Conservation (phyloP, 1,140 invertebrate genomes). For the Drosophila serrata region DNA sequence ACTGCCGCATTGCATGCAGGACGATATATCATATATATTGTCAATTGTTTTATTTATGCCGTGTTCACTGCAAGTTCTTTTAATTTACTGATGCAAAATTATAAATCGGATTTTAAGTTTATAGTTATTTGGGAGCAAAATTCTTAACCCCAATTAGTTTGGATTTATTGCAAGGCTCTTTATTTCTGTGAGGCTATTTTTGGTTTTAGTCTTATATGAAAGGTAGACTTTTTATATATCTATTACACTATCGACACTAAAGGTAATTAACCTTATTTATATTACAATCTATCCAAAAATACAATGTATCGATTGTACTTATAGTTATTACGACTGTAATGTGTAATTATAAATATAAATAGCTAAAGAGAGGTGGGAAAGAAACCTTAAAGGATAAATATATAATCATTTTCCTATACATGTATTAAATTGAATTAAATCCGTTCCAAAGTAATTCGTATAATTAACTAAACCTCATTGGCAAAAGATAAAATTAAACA, state of each 20-base stretch:
- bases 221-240: too few species aligned
- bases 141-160: not conserved
- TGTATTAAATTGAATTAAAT: not conserved
- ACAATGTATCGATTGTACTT: not conserved
- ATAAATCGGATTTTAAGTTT: not conserved
- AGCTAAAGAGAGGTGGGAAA: not conserved
- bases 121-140: too few species aligned
- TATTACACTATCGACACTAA: too few species aligned
- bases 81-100: not conserved
- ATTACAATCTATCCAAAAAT: not conserved
- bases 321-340: not conserved
- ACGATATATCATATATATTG: slow-evolving; percentile 6
- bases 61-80: not conserved
- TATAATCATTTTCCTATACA: too few species aligned
- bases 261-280: not conserved
- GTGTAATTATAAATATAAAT: not conserved
- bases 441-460: not conserved
- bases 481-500: not conserved
- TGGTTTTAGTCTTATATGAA: too few species aligned
- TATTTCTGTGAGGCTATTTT: not conserved
- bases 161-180: not conserved
- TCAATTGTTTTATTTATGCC: slow-evolving; percentile 8
- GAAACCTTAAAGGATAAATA: not conserved
- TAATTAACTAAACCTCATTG: not conserved
- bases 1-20: slow-evolving; percentile 15